Evolutionary conservation across 2,797 vertebrate genomes (phyloP).

Genomic region (Morelia viridis): DNA sequence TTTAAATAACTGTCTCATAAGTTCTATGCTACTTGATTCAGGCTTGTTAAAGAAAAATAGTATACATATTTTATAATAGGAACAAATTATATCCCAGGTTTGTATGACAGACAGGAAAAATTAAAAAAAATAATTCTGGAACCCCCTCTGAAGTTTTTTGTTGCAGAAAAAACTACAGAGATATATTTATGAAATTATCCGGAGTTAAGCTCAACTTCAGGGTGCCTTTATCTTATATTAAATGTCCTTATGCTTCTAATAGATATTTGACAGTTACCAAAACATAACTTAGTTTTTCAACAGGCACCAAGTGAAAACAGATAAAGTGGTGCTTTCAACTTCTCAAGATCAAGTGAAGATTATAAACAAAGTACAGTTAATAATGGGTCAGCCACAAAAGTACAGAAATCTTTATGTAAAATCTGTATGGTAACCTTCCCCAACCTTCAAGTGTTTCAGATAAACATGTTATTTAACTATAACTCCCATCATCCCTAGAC

Average conservation of each 20-base stretch:
- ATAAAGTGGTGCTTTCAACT: neutral
- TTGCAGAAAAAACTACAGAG: too few relatives aligned
- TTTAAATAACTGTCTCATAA: neutral
- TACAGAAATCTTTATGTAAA: neutral
- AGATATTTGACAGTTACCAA: neutral
- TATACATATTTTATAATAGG: neutral
- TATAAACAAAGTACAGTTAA: neutral
- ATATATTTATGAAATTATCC: too few relatives aligned
- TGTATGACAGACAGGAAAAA: neutral
- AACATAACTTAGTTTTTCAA: neutral
- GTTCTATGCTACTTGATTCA: rapidly evolving
- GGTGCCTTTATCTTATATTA: neutral
- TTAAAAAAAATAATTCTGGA: neutral
- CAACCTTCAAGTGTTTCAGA: too few relatives aligned
- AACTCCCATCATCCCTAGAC: neutral
- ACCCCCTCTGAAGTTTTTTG: too few relatives aligned
- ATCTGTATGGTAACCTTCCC: neutral
- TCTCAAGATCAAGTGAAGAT: conserved; percentile 1
- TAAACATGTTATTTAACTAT: neutral
- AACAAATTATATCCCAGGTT: neutral
- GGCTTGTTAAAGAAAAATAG: neutral
- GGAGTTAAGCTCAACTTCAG: too few relatives aligned
- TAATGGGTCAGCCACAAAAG: too few relatives aligned
- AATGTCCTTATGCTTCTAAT: neutral
- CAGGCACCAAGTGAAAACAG: neutral